Evolutionary conservation across 2,888 invertebrate species (phyloP).

Genomic region (Kuschelorhynchus macadamiae): DNA sequence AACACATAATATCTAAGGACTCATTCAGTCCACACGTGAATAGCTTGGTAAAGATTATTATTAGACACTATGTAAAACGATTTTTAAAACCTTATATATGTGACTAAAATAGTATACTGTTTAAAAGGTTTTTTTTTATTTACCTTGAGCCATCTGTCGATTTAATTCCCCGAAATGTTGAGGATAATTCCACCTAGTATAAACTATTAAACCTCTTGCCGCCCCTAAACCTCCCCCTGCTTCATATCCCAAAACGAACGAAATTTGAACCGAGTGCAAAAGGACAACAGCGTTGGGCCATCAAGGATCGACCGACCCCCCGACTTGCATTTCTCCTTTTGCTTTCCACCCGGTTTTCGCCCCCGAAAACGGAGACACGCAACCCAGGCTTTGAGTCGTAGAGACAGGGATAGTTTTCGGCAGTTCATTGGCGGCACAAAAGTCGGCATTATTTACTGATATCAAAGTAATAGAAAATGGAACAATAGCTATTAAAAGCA

Average conservation of each 20-base stretch:
- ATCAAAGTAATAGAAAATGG: too few species aligned
- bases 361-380: conserved; percentile 46
- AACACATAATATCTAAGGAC: too few species aligned
- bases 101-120: too few species aligned
- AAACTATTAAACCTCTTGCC: conserved; percentile 25
- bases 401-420: conserved; percentile 47
- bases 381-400: conserved; percentile 35
- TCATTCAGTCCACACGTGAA: too few species aligned
- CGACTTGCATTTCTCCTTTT: conserved; percentile 47
- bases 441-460: too few species aligned
- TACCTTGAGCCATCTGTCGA: too few species aligned
- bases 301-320: conserved; percentile 50
- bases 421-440: conserved; percentile 36
- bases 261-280: conserved; percentile 49
- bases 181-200: conserved; percentile 11
- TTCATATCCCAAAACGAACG: conserved; percentile 32
- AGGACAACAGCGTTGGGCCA: conserved; percentile 49
- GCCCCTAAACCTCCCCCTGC: conserved; percentile 11
- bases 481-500: too few species aligned
- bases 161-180: too few species aligned
- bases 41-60: too few species aligned
- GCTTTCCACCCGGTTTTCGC: conserved; percentile 34
- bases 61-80: too few species aligned
- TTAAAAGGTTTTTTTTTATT: too few species aligned
- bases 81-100: too few species aligned